phyloP scores from a whole-genome alignment of 2,888 invertebrate genomes.

The Eubasilissa splendida region DNA sequence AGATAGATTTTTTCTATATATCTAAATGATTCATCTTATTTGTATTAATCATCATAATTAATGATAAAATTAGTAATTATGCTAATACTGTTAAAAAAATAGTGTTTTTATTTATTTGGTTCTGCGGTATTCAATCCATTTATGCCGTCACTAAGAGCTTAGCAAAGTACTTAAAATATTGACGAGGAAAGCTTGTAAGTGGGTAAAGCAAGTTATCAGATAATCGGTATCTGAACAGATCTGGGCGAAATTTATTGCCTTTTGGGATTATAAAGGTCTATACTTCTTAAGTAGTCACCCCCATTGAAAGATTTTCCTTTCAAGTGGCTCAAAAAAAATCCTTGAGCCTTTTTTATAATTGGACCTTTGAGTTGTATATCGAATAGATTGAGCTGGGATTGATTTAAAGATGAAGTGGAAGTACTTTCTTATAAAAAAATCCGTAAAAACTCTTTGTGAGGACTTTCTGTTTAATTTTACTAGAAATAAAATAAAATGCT shows the following conservation, averaged over 20 bases:
- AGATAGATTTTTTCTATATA: no score
- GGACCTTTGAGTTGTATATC: slow-evolving; percentile 22
- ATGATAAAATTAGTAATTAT: no score
- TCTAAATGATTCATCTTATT: no score
- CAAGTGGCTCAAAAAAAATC: slow-evolving; percentile 8
- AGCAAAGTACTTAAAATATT: slow-evolving; percentile 50
- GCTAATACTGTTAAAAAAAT: not conserved
- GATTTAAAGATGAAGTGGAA: not conserved
- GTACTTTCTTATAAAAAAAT: not conserved
- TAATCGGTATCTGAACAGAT: slow-evolving; percentile 55
- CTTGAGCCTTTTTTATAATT: slow-evolving; percentile 13
- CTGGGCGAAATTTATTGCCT: slow-evolving; percentile 53
- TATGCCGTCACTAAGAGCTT: slow-evolving; percentile 42
- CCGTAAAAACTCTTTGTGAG: no score
- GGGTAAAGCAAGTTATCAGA: slow-evolving; percentile 55
- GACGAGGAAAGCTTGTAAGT: slow-evolving; percentile 52
- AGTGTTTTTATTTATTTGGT: slow-evolving; percentile 11
- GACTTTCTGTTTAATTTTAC: no score
- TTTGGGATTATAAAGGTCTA: slow-evolving; percentile 51
- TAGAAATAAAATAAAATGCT: no score
- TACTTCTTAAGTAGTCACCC: slow-evolving; percentile 47
- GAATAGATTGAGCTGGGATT: not conserved
- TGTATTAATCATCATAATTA: no score
- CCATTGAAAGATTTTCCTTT: slow-evolving; percentile 36
- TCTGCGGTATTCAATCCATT: slow-evolving; percentile 29